A percentile compares a stretch with the other conserved stretches of the same genome.
Evolutionary conservation across 2,888 invertebrate species (phyloP).

Genomic region (Pristionchus fissidentatus): DNA sequence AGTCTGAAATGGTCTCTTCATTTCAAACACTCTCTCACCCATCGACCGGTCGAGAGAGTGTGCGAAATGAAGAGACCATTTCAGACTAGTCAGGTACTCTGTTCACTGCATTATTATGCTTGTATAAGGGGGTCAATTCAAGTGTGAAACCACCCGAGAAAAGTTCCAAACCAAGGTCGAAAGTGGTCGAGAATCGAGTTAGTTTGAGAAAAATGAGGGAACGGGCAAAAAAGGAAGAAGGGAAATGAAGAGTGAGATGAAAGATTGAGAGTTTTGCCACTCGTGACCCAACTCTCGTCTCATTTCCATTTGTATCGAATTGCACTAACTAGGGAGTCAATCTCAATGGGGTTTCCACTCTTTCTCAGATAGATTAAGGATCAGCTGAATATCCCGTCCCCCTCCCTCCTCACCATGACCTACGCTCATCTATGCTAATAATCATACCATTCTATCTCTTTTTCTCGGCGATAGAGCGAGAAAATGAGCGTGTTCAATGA

Average conservation of each 20-base stretch:
- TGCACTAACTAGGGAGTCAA: background rate
- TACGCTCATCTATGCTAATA: slow-evolving; percentile 27
- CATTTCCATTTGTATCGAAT: slow-evolving; percentile 11
- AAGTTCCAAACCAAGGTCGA: slow-evolving; percentile 25
- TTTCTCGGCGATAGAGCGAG: slow-evolving; percentile 9
- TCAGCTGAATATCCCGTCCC: background rate
- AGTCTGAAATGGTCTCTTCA: too few species aligned
- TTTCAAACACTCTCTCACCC: too few species aligned
- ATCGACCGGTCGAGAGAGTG: too few species aligned
- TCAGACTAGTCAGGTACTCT: too few species aligned
- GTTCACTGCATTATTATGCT: slow-evolving; percentile 34
- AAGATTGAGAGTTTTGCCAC: slow-evolving; percentile 9
- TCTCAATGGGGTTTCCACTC: background rate
- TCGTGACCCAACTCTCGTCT: background rate
- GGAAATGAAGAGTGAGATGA: background rate
- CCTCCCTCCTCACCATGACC: slow-evolving; percentile 27
- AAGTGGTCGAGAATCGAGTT: slow-evolving; percentile 3
- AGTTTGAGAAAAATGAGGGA: slow-evolving; percentile 10
- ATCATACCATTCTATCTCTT: slow-evolving; percentile 7
- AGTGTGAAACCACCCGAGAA: slow-evolving; percentile 37
- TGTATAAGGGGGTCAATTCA: too few species aligned
- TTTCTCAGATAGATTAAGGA: background rate
- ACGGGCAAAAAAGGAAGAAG: slow-evolving; percentile 6
- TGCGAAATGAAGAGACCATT: too few species aligned
- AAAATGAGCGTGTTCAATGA: slow-evolving; percentile 19